Conservation (phyloP, 2,797 vertebrate species). For the Helicolenus hilgendorfi region DNA sequence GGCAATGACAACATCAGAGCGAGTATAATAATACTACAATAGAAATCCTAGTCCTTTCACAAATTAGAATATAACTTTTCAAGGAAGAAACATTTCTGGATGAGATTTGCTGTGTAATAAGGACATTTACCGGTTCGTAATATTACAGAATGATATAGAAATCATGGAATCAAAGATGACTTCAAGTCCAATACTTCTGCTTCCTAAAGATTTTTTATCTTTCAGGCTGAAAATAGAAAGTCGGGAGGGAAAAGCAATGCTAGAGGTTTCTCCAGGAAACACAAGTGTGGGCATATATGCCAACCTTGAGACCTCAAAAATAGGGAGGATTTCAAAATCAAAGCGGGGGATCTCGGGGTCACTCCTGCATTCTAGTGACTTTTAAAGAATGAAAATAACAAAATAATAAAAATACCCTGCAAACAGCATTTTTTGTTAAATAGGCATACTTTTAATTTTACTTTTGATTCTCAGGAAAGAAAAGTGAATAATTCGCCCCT, state of each 20-base stretch:
- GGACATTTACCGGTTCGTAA: slow-evolving; percentile 41
- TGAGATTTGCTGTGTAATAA: slow-evolving; percentile 67
- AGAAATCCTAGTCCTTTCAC: slow-evolving; percentile 35
- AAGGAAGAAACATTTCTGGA: slow-evolving; percentile 29
- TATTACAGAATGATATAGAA: slow-evolving; percentile 64
- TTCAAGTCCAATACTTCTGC: slow-evolving; percentile 27
- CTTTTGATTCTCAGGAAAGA: too few relatives aligned
- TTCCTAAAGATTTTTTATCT: slow-evolving; percentile 57
- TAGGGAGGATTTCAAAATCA: too few relatives aligned
- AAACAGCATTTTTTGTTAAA: too few relatives aligned
- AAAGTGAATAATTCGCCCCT: too few relatives aligned
- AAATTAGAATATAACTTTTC: slow-evolving; percentile 47
- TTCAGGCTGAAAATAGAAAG: slow-evolving; percentile 6
- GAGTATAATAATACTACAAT: slow-evolving; percentile 48
- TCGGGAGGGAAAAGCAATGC: background rate
- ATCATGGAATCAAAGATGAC: slow-evolving; percentile 53
- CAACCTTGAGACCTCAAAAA: too few relatives aligned
- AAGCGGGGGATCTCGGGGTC: too few relatives aligned
- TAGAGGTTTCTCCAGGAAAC: slow-evolving; percentile 11
- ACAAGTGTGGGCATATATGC: background rate
- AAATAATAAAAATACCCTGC: too few relatives aligned
- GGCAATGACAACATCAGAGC: slow-evolving; percentile 2
- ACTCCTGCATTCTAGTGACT: too few relatives aligned
- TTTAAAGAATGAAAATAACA: too few relatives aligned
- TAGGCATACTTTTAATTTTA: too few relatives aligned